Evolutionary conservation across 2,113 vertebrate genomes (phyloP), one percentile per base, ranked within the genome.

Genomic region (Melanerpes aurifrons): DNA sequence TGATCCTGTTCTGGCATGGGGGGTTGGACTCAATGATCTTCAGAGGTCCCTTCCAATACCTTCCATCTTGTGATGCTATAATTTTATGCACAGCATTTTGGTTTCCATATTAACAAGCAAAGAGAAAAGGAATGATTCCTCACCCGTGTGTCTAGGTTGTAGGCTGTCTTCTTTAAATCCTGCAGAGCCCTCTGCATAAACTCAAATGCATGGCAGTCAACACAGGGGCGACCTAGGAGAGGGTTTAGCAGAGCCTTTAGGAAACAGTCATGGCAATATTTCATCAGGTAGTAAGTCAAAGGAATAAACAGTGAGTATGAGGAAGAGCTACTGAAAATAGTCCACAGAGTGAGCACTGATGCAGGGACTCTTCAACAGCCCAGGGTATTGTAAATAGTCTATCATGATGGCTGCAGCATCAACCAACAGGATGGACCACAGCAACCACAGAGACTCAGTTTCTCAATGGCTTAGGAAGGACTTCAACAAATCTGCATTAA

Each of bases 171-270:
- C 96, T 99, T 99, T 75, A 99, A 97, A 96, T 99, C 99, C 95
- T 99, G 99, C 96, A 99, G 97, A 47, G 99, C 99, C 90, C 99
- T 98, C 97, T 99, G 99, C 99, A 99, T 99, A 89, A 99, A 99
- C 95, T 99, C 99, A 90, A 99, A 99, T 1, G 99, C 99, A 92
- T 99, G 99, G 88, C 99, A 99, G 45, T 99, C 99, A 90, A 99
- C 99, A 97, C 99, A 99, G 15, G 99, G 99, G 25, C 99, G 99
- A 96, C 99, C 99, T 99, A 82, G 67, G 66, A 90, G 37, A 78
- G 47, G 20, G 58, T 89, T 95, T 48, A 57, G 67, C 3, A 86
- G 54, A 88, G n/a, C 35, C 56, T 61, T 86, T 31, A 88, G 32
- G 17, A 91, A 17, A 91, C 16, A 87, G 31, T 53, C 15, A 22